phyloP scores from a whole-genome alignment of 2,113 vertebrate species.

The Platichthys flesus region DNA sequence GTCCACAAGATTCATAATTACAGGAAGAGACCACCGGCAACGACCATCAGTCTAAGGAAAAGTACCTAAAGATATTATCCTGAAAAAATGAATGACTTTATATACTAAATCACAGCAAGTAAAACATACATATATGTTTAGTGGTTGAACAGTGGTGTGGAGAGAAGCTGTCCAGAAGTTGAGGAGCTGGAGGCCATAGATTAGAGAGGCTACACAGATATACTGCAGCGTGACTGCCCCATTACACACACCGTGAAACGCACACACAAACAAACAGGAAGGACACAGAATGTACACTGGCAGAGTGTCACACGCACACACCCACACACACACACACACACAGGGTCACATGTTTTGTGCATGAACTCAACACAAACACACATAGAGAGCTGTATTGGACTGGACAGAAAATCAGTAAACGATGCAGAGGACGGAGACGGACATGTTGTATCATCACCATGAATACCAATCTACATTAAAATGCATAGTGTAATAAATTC shows the following conservation, averaged over 20 bases:
- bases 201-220: conserved; percentile 59
- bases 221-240: conserved; percentile 52
- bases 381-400: conserved; percentile 5
- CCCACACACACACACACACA: conserved; percentile 13
- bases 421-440: not conserved
- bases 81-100: not conserved
- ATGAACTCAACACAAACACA: conserved; percentile 45
- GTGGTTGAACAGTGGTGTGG: conserved; percentile 23
- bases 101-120: too few relatives aligned
- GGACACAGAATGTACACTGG: conserved; percentile 40
- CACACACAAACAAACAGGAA: not conserved
- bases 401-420: conserved; percentile 34
- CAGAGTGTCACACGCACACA: conserved; percentile 13
- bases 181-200: conserved; percentile 48
- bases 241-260: conserved; percentile 13
- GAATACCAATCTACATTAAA: conserved; percentile 6
- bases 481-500: not conserved
- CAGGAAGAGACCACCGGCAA: not conserved
- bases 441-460: not conserved
- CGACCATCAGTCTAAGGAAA: not conserved
- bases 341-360: conserved; percentile 57
- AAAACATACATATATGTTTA: not conserved
- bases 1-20: not conserved
- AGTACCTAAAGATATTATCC: not conserved
- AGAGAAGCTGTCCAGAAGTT: conserved; percentile 52